Conservation (phyloP, 2,797 vertebrate species). For the Onychomys torridus region DNA sequence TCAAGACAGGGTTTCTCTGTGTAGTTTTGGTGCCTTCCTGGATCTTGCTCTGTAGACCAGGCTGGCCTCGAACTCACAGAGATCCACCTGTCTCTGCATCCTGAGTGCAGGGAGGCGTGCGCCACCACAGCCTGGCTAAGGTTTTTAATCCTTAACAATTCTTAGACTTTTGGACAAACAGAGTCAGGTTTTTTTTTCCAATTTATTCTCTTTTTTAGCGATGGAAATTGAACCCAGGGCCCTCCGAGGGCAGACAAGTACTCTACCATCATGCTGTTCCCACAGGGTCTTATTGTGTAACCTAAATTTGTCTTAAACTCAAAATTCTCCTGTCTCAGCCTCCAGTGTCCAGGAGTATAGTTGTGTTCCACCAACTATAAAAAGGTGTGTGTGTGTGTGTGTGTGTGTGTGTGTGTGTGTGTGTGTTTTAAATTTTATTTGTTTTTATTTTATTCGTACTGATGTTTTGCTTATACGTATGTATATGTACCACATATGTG, state of each 20-base stretch:
- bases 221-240: not conserved
- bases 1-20: too few relatives aligned
- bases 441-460: not conserved
- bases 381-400: not conserved
- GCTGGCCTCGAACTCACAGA: too few relatives aligned
- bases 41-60: too few relatives aligned
- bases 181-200: not conserved
- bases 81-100: too few relatives aligned
- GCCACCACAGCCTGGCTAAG: too few relatives aligned
- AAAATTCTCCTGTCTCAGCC: not conserved
- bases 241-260: not conserved
- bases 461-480: not conserved
- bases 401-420: too few relatives aligned
- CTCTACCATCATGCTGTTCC: not conserved
- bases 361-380: too few relatives aligned
- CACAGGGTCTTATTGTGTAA: not conserved
- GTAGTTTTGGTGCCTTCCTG: too few relatives aligned
- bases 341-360: not conserved
- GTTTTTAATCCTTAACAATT: slow-evolving; percentile 46
- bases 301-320: not conserved
- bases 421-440: not conserved
- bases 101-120: too few relatives aligned
- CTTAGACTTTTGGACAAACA: slow-evolving; percentile 41
- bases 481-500: not conserved
- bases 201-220: not conserved